Percentiles rank a stretch among this genome's conserved stretches.
Evolutionary conservation across 2,113 vertebrate genomes (phyloP).

Genomic region (Platichthys stellatus): DNA sequence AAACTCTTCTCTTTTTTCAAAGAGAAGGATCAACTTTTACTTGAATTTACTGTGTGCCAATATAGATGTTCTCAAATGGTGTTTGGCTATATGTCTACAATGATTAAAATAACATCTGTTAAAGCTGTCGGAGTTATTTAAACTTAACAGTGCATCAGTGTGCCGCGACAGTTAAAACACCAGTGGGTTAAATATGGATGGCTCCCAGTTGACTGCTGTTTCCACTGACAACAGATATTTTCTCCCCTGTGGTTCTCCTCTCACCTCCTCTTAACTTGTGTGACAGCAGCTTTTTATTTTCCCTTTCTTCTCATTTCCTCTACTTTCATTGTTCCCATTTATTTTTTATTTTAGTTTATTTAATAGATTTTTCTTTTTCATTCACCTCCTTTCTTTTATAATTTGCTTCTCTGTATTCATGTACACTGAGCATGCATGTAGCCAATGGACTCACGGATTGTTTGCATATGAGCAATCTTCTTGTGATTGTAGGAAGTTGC

Average conservation of each 20-base stretch:
- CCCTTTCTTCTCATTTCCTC: not conserved
- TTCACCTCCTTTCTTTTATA: not conserved
- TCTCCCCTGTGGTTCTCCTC: not conserved
- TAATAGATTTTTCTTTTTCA: no score
- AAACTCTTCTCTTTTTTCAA: conserved; percentile 6
- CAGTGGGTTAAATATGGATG: conserved; percentile 25
- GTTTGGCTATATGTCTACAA: no score
- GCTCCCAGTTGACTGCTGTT: conserved; percentile 20
- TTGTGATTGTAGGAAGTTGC: no score
- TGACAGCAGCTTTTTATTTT: not conserved
- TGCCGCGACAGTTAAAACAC: conserved; percentile 5
- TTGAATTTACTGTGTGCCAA: no score
- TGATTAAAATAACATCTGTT: not conserved
- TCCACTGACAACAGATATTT: conserved; percentile 45
- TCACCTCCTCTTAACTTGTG: conserved; percentile 21
- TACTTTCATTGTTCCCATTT: not conserved
- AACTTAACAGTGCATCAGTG: not conserved
- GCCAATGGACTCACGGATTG: no score
- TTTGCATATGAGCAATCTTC: no score
- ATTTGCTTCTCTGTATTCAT: no score
- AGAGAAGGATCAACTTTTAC: not conserved
- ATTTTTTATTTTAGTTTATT: no score
- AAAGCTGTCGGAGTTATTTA: not conserved
- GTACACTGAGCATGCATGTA: no score
- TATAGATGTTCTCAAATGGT: no score